A percentile compares a stretch with the other conserved stretches of the same genome.
Conservation (phyloP, 2,113 vertebrate genomes). For the Sorex araneus region DNA sequence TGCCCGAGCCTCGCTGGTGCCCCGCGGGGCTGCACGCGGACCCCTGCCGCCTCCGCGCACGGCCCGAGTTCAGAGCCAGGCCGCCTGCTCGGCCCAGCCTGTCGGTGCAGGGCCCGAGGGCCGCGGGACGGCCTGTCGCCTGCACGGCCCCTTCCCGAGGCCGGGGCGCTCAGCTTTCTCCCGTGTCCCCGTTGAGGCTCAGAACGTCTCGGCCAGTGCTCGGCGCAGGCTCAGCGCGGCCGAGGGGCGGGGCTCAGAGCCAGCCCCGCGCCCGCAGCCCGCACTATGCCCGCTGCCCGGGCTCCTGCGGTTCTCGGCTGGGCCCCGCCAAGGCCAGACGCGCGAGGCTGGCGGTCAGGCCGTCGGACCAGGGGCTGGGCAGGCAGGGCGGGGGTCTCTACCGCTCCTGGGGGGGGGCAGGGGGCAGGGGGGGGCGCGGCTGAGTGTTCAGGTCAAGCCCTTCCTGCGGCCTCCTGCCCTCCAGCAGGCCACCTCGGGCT, state of each 20-base stretch:
- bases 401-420: background rate
- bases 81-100: background rate
- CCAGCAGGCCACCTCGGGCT: background rate
- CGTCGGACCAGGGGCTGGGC: too few relatives aligned
- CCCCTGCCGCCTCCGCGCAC: too few relatives aligned
- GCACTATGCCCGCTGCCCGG: background rate
- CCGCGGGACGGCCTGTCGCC: background rate
- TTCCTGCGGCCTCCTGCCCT: background rate
- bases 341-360: background rate
- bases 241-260: background rate
- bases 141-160: background rate
- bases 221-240: background rate
- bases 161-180: background rate
- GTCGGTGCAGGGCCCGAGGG: background rate
- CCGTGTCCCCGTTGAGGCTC: background rate
- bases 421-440: background rate
- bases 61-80: too few relatives aligned
- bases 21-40: background rate
- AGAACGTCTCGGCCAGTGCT: background rate
- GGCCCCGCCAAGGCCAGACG: background rate
- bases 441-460: too few relatives aligned
- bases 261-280: background rate
- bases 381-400: background rate
- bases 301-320: background rate
- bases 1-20: background rate